Percentiles rank a stretch among this genome's conserved stretches.
phyloP scores from a whole-genome alignment of 1,140 invertebrate species.

The Brachionus plicatilis region DNA sequence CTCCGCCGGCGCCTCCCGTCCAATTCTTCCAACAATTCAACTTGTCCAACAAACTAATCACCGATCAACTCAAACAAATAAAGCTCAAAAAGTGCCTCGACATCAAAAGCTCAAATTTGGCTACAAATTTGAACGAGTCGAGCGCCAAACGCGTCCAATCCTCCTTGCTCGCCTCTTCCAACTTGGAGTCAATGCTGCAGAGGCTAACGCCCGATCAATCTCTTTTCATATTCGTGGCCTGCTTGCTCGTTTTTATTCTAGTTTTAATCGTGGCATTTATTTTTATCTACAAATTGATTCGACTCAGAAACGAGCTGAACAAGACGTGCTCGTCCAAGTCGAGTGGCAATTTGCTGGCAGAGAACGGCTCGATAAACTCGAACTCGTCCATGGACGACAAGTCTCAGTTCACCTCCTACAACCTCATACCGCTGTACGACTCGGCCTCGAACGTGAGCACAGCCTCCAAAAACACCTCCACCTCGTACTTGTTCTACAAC shows the following conservation, averaged over 20 bases:
- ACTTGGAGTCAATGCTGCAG: neutral
- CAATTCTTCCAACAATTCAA: neutral
- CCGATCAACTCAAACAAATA: slow-evolving; percentile 20
- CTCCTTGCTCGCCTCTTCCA: neutral
- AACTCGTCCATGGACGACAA: slow-evolving; percentile 1
- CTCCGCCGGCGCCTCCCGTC: neutral
- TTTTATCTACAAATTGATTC: slow-evolving; percentile 18
- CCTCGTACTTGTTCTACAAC: slow-evolving; percentile 16
- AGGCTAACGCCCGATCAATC: neutral
- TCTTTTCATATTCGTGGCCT: neutral
- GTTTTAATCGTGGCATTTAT: neutral
- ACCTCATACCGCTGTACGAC: neutral
- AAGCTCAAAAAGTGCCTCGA: neutral
- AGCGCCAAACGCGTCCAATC: neutral
- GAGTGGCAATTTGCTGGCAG: neutral
- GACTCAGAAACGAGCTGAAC: neutral
- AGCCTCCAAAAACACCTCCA: neutral
- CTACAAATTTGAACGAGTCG: slow-evolving; percentile 6
- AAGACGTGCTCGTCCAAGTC: neutral
- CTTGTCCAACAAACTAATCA: neutral
- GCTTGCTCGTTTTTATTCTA: neutral
- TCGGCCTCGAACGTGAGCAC: neutral
- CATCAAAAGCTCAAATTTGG: slow-evolving; percentile 13
- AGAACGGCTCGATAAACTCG: slow-evolving; percentile 4
- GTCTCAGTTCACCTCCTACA: neutral